Conservation (phyloP, 2,797 vertebrate species). For the Cirrhinus mrigala region DNA sequence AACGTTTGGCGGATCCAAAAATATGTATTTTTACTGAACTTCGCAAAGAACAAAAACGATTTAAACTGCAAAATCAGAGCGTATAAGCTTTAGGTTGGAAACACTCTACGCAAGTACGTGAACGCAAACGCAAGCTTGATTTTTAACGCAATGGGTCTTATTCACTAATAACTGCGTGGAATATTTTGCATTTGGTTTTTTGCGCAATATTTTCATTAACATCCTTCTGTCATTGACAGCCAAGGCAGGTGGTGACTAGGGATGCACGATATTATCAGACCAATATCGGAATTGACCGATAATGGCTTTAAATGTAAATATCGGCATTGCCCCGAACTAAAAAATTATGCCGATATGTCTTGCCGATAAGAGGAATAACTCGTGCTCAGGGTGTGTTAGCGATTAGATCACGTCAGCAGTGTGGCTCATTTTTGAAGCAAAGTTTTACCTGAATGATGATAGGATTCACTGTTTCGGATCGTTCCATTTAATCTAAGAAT, state of each 20-base stretch:
- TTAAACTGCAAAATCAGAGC: slow-evolving; percentile 66
- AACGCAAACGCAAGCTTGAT: not conserved
- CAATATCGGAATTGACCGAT: too few species aligned
- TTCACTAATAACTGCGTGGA: not conserved
- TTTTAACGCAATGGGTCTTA: not conserved
- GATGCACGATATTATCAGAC: too few species aligned
- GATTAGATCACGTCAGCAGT: too few species aligned
- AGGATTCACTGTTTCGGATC: too few species aligned
- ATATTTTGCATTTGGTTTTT: not conserved
- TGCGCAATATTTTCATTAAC: not conserved
- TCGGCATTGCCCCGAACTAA: too few species aligned
- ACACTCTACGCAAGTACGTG: not conserved
- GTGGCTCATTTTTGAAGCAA: too few species aligned
- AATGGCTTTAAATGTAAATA: too few species aligned
- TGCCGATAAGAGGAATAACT: too few species aligned
- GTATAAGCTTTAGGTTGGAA: slow-evolving; percentile 73
- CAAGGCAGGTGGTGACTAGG: not conserved
- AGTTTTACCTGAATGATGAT: too few species aligned
- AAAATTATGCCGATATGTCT: too few species aligned
- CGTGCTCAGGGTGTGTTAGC: too few species aligned
- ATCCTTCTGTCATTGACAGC: not conserved
- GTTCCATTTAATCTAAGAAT: too few species aligned
- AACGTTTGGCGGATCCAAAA: slow-evolving; percentile 34
- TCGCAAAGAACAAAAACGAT: slow-evolving; percentile 51
- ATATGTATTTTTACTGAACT: slow-evolving; percentile 63